Evolutionary conservation across 1,140 invertebrate species (phyloP), one percentile per base, ranked within the genome.

Genomic region (Tetramorium simillimum): DNA sequence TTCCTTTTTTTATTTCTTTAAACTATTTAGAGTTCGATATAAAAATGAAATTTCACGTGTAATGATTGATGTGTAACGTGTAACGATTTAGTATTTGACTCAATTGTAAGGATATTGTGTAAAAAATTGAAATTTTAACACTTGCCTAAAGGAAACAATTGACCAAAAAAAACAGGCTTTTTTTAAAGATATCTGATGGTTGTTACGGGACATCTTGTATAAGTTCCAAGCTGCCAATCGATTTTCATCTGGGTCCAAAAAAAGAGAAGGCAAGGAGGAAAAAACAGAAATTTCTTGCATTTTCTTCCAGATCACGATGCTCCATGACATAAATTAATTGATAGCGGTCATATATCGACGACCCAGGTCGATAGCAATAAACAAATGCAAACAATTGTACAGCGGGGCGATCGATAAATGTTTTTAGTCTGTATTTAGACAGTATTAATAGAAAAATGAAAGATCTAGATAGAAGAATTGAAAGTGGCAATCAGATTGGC

Each of bases 181-280:
- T 76, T 76, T 63, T 24, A 21, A 49, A 33, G 6, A 46, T 46
- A 78, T 65, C 43, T 40, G 5, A 69, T 51, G 49, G 63, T 81
- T 81, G 77, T 81, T 70, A 14, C 49, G n/a, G 63, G 14, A 53
- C 33, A 81, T 10, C 24, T 33, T 91, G 88, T 90, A 86, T 73
- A 88, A 91, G 84, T 92, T 94, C 93, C 91, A 92, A 92, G 91
- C 93, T 91, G 94, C 93, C 93, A 94, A 94, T 94, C 91, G 86
- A 85, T 87, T 89, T 88, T 91, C 78, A 73, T 89, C 91, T 90
- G 92, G 86, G 90, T 92, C 90, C 91, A 92, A 92, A 91, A 89
- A 87, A 70, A 87, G 33, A 77, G 43, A 37, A 81, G 58, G 88
- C 49, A 28, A 51, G 58, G 16, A n/a, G 18, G 12, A 69, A 53